A percentile compares a stretch with the other conserved stretches of the same genome.
Conservation (phyloP, 1,140 invertebrate genomes). For the Drosophila chauvacae region DNA sequence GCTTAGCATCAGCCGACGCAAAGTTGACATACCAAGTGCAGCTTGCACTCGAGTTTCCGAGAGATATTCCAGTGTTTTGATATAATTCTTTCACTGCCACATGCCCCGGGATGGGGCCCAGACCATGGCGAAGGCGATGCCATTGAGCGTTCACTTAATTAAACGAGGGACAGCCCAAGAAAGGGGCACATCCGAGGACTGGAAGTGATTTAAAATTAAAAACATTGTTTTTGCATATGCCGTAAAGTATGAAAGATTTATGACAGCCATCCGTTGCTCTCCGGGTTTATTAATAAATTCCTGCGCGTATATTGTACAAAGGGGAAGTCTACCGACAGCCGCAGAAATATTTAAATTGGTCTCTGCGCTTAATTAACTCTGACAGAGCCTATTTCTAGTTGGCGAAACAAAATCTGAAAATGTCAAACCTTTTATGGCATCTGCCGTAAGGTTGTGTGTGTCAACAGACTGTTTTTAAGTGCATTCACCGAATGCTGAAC, state of each 20-base stretch:
- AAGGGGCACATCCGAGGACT: conserved; percentile 31
- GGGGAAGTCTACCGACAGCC: conserved; percentile 28
- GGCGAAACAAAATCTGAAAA: conserved; percentile 11
- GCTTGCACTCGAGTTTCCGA: conserved; percentile 44
- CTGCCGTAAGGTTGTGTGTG: neutral
- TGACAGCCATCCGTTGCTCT: conserved; percentile 69
- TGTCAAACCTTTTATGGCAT: conserved; percentile 40
- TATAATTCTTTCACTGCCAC: conserved; percentile 78
- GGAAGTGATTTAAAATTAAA: conserved; percentile 73
- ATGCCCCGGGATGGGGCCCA: conserved; percentile 29
- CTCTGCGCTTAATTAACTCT: conserved; percentile 61
- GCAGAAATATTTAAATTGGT: conserved; percentile 71
- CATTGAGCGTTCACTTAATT: conserved; percentile 74
- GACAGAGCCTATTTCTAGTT: conserved; percentile 47
- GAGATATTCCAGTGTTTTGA: conserved; percentile 70
- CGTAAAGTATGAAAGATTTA: conserved; percentile 77
- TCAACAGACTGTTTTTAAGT: conserved; percentile 13
- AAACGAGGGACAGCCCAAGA: conserved; percentile 47
- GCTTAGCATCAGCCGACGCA: conserved; percentile 73
- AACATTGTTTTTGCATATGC: conserved; percentile 76
- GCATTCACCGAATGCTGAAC: conserved; percentile 61
- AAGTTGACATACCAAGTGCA: conserved; percentile 82
- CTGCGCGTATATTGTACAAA: conserved; percentile 30
- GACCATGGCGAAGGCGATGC: conserved; percentile 18
- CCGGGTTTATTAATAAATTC: conserved; percentile 75